These are phyloP conservation scores for Rhegmatorhina hoffmannsi DNA, from an alignment of 2,113 vertebrate species.

Conservation along the genomic window DNA sequence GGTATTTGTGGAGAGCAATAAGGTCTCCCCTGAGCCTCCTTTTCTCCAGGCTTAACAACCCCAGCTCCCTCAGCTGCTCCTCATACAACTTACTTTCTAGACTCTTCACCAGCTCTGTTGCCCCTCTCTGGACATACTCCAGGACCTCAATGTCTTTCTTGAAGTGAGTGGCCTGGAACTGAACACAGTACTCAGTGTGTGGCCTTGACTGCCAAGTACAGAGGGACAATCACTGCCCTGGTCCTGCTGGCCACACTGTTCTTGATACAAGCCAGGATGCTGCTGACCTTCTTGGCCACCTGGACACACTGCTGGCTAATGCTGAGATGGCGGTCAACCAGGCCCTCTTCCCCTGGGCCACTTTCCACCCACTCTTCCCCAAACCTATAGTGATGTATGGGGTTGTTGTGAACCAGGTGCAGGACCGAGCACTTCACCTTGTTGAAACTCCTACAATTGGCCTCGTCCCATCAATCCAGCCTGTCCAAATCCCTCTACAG, in stretches of 20 bases:
- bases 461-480: background rate
- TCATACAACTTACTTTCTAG: background rate
- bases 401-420: background rate
- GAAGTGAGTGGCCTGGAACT: background rate
- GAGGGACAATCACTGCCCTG: background rate
- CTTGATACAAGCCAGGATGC: background rate
- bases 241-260: background rate
- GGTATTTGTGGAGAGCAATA: background rate
- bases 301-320: background rate
- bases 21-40: background rate
- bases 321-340: background rate
- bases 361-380: background rate
- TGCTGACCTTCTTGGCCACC: background rate
- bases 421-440: background rate
- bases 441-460: background rate
- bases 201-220: rapidly evolving
- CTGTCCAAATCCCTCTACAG: background rate
- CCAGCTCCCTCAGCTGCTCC: background rate
- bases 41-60: background rate
- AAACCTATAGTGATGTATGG: rapidly evolving
- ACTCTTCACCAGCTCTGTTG: background rate
- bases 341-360: rapidly evolving
- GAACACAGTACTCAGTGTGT: rapidly evolving
- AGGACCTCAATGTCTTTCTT: rapidly evolving
- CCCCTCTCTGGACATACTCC: rapidly evolving